Base-by-base conservation (phyloP, 35 echinoderm and acorn worm genomes). In the Patiria miniata region DNA sequence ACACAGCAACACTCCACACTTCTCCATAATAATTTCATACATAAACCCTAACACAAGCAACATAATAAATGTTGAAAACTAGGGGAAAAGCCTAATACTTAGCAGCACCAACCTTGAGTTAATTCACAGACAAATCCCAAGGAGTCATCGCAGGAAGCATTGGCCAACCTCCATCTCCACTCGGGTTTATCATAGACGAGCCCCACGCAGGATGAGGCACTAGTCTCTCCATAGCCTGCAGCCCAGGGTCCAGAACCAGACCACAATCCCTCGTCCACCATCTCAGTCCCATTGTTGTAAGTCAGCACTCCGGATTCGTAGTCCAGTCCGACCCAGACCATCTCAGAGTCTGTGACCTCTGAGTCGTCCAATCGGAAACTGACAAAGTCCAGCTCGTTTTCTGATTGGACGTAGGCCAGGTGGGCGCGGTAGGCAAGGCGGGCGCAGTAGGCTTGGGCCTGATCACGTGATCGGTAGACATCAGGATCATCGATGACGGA, bases 61-160 rank as follows among this genome's bases (percentile, higher is more conserved):
- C n/a, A n/a, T n/a, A n/a, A n/a, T n/a, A n/a, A n/a, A n/a, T n/a
- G n/a, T n/a, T n/a, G n/a, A n/a, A n/a, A n/a, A n/a, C n/a, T n/a
- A n/a, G n/a, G n/a, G n/a, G n/a, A n/a, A n/a, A n/a, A 47, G 42
- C 12, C 12, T 4, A 6, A 47, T 12, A 47, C 42, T 47, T 47
- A 87, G n/a, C n/a, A 8, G 37, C 87, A 82, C 78, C 83, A 78
- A 96, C 94, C 57, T 86, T 89, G 82, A 61, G 86, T 84, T 14
- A 96, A 82, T 83, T 92, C 94, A 86, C 94, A 96, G 51, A 91
- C 61, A 78, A 85, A 92, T 59, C 90, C 85, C 18, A 29, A 51
- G 12, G 83, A 32, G 37, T 79, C 77, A 51, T 85, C 81, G 52
- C 94, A 96, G 21, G 30, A 51, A 0, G 88, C 69, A 39, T 96